Percentiles rank a stretch among this genome's conserved stretches.
phyloP scores from a whole-genome alignment of 2,888 invertebrate species.

The Epiblema foenella region DNA sequence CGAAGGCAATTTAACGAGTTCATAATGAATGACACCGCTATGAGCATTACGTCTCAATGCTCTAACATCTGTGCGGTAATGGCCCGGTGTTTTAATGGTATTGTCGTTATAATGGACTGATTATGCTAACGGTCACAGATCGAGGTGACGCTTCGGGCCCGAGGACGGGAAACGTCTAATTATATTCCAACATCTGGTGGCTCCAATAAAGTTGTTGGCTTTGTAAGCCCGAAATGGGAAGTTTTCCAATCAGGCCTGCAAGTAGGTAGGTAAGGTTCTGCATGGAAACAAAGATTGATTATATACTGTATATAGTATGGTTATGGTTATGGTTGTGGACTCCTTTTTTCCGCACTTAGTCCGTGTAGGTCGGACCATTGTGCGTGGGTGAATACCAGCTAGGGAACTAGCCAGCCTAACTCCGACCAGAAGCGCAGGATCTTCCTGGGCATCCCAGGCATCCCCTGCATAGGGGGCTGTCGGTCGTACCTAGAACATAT shows the following conservation, averaged over 20 bases:
- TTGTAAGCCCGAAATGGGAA: neutral
- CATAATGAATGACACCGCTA: slow-evolving; percentile 1
- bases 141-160: slow-evolving; percentile 22
- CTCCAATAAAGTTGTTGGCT: slow-evolving; percentile 4
- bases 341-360: too few species aligned
- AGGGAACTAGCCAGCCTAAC: too few species aligned
- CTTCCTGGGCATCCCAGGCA: too few species aligned
- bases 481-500: too few species aligned
- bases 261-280: too few species aligned
- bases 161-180: slow-evolving; percentile 30
- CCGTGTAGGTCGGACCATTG: too few species aligned
- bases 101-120: slow-evolving; percentile 37
- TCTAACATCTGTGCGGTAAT: slow-evolving; percentile 41
- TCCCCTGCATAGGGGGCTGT: too few species aligned
- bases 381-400: too few species aligned
- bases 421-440: too few species aligned
- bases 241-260: neutral
- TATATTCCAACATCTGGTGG: slow-evolving; percentile 24
- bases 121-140: slow-evolving; percentile 36
- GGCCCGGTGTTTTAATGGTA: slow-evolving; percentile 39
- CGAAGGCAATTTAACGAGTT: slow-evolving; percentile 1
- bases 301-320: too few species aligned
- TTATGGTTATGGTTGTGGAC: too few species aligned
- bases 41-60: slow-evolving; percentile 1
- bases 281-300: too few species aligned